Evolutionary conservation across 2,888 invertebrate species (phyloP).

Genomic region (Crepidodera aurea): DNA sequence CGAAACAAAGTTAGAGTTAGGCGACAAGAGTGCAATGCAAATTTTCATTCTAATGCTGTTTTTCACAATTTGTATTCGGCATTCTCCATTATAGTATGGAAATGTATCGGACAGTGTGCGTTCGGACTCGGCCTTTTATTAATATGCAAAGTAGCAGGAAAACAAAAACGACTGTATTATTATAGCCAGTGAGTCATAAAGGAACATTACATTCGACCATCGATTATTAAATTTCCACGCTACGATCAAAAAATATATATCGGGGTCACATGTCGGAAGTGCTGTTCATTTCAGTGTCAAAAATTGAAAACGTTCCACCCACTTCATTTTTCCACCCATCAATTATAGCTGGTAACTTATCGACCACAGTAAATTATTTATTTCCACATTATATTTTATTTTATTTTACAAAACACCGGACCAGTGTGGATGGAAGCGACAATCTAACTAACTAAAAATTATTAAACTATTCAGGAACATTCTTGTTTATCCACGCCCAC

Average conservation of each 20-base stretch:
- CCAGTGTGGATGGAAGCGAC: too few relatives aligned
- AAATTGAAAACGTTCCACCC: not conserved
- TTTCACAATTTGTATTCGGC: constrained; percentile 46
- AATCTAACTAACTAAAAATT: too few relatives aligned
- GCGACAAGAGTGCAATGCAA: constrained; percentile 41
- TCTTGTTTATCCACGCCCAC: too few relatives aligned
- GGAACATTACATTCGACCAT: constrained; percentile 39
- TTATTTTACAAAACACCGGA: too few relatives aligned
- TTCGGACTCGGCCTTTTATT: constrained; percentile 45
- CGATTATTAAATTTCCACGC: constrained; percentile 37
- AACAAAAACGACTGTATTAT: constrained; percentile 38
- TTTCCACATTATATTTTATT: too few relatives aligned
- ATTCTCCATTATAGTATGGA: constrained; percentile 49
- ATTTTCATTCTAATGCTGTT: constrained; percentile 42
- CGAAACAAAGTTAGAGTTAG: constrained; percentile 26
- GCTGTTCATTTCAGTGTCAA: not conserved
- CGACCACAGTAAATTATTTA: too few relatives aligned
- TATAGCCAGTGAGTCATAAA: constrained; percentile 30
- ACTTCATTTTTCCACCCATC: not conserved
- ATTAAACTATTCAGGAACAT: too few relatives aligned
- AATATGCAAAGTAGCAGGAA: constrained; percentile 46
- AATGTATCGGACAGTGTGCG: constrained; percentile 37
- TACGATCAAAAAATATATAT: not conserved
- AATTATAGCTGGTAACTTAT: not conserved
- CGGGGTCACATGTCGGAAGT: not conserved